Conservation (phyloP, 1,140 invertebrate genomes). For the Eumaeus atala region DNA sequence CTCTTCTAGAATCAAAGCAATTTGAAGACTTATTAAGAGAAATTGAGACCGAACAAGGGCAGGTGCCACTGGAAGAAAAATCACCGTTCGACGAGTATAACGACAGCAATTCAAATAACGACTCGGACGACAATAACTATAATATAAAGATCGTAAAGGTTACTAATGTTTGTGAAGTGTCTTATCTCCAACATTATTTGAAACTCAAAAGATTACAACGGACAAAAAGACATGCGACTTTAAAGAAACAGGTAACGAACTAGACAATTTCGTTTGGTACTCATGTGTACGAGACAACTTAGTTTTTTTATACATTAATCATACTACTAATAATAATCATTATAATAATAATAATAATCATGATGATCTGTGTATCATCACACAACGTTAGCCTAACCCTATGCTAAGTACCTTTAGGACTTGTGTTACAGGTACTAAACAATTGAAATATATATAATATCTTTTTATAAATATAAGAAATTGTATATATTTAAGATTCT, state of each 20-base stretch:
- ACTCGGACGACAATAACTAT: slow-evolving; percentile 40
- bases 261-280: too few relatives aligned
- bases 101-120: slow-evolving; percentile 39
- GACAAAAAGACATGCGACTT: slow-evolving; percentile 44
- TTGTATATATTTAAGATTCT: too few relatives aligned
- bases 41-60: slow-evolving; percentile 36
- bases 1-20: slow-evolving; percentile 45
- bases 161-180: slow-evolving; percentile 62
- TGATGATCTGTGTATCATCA: too few relatives aligned
- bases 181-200: slow-evolving; percentile 58
- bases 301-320: too few relatives aligned
- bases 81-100: slow-evolving; percentile 12
- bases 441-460: too few relatives aligned
- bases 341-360: too few relatives aligned
- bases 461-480: too few relatives aligned
- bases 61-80: slow-evolving; percentile 21
- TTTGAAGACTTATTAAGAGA: slow-evolving; percentile 48
- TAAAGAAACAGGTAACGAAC: slow-evolving; percentile 53
- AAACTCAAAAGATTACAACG: slow-evolving; percentile 52
- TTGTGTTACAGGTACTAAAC: too few relatives aligned
- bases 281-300: too few relatives aligned
- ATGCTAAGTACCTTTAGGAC: too few relatives aligned
- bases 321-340: too few relatives aligned
- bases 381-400: too few relatives aligned
- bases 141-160: slow-evolving; percentile 59